Evolutionary conservation across 2,113 vertebrate genomes (phyloP).

Genomic region (Tapirus terrestris): DNA sequence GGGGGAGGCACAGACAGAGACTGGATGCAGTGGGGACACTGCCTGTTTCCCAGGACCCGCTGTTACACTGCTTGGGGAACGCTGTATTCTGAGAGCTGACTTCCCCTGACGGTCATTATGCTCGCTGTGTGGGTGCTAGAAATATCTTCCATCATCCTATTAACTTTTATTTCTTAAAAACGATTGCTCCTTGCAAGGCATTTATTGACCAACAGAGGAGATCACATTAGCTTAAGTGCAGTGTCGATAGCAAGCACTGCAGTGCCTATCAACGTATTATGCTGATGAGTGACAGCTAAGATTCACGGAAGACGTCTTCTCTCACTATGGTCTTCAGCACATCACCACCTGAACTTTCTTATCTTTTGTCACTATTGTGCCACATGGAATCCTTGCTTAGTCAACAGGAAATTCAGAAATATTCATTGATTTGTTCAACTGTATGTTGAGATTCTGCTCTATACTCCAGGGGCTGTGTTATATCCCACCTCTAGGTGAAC

Average conservation of each 20-base stretch:
- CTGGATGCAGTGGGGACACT: neutral
- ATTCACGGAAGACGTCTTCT: neutral
- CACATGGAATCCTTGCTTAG: neutral
- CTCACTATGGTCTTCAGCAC: neutral
- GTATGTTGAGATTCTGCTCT: neutral
- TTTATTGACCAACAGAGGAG: neutral
- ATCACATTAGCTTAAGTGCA: neutral
- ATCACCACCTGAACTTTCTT: neutral
- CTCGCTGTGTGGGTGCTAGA: neutral
- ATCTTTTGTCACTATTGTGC: neutral
- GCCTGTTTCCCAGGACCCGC: neutral
- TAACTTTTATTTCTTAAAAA: neutral
- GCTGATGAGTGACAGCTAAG: neutral
- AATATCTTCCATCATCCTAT: neutral
- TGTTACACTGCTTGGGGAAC: neutral
- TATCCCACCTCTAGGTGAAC: neutral
- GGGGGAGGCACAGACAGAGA: neutral
- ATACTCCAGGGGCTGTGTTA: neutral
- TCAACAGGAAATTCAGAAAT: neutral
- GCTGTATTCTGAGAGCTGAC: neutral
- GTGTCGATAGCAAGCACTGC: neutral
- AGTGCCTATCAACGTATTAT: neutral
- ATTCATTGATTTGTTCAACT: neutral
- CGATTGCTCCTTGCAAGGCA: neutral
- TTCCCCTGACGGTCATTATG: neutral